Evolutionary conservation across 1,140 invertebrate species (phyloP).

Genomic region (Battus philenor): DNA sequence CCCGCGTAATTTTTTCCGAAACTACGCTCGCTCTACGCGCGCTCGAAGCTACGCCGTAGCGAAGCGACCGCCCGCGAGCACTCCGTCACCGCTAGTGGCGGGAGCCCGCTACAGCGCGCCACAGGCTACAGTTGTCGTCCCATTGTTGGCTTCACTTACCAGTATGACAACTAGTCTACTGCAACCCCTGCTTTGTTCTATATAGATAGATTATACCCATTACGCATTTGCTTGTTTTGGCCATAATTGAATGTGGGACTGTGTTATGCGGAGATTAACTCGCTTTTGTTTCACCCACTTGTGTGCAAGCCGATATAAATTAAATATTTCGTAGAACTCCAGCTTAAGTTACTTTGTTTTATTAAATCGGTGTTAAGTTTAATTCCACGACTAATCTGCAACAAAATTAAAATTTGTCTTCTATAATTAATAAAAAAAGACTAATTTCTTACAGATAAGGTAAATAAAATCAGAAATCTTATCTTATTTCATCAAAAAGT

Average conservation of each 20-base stretch:
- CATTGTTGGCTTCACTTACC: slow-evolving; percentile 8
- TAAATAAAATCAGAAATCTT: no score
- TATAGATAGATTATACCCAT: slow-evolving; percentile 19
- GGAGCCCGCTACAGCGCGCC: slow-evolving; percentile 18
- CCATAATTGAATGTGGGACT: slow-evolving; percentile 42
- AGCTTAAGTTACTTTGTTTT: slow-evolving; percentile 11
- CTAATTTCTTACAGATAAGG: no score
- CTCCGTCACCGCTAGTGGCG: slow-evolving; percentile 29
- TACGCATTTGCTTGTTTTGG: slow-evolving; percentile 33
- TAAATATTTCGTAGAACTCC: slow-evolving; percentile 19
- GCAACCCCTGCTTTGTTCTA: slow-evolving; percentile 13
- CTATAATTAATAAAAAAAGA: no score
- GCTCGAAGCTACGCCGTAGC: slow-evolving; percentile 24
- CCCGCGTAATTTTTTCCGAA: slow-evolving; percentile 27
- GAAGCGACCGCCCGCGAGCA: slow-evolving; percentile 28
- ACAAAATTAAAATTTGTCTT: no score
- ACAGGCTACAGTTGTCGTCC: slow-evolving; percentile 21
- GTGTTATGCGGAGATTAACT: slow-evolving; percentile 34
- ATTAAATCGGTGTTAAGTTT: slow-evolving; percentile 5
- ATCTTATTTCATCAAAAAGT: no score
- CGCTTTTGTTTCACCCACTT: slow-evolving; percentile 33
- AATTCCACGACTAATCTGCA: not conserved
- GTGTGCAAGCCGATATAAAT: slow-evolving; percentile 22
- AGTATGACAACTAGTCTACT: slow-evolving; percentile 18
- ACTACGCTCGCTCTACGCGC: slow-evolving; percentile 7